A percentile compares a stretch with the other conserved stretches of the same genome.
phyloP scores from a whole-genome alignment of 2,113 vertebrate genomes.

The Apistogramma diplotaenia region DNA sequence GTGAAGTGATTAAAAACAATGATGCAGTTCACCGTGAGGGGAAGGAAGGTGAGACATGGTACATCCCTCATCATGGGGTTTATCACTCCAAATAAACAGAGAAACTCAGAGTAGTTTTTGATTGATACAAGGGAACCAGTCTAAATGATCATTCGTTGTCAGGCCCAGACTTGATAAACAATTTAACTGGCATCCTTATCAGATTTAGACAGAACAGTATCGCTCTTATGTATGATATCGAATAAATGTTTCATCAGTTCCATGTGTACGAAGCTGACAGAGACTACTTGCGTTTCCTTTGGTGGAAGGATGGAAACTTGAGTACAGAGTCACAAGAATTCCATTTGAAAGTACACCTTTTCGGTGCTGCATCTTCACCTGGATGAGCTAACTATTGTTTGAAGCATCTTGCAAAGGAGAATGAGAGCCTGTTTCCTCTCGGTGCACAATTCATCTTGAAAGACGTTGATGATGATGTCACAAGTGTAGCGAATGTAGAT shows the following conservation, averaged over 20 bases:
- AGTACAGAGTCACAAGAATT: not conserved
- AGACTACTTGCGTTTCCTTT: not conserved
- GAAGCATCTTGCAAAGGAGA: conserved; percentile 3
- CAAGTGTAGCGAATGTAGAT: not conserved
- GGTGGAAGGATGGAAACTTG: not conserved
- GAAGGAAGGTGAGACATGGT: not conserved
- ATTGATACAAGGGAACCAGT: not conserved
- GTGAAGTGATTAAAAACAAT: not conserved
- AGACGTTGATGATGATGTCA: not conserved
- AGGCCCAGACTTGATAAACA: not conserved
- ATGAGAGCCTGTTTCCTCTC: not conserved
- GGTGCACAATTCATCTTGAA: not conserved
- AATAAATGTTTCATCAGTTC: not conserved
- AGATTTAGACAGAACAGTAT: not conserved
- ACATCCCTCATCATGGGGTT: not conserved
- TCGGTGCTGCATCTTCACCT: not conserved
- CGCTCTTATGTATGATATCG: not conserved
- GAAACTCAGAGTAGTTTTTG: not conserved
- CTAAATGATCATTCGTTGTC: not conserved
- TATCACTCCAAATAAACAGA: not conserved
- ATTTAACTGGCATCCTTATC: not conserved
- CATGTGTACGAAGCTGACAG: not conserved
- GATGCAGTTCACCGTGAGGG: not conserved
- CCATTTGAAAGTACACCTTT: not conserved
- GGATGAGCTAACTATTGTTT: conserved; percentile 1